Evolutionary conservation across 2,113 vertebrate genomes (phyloP), one percentile per base, ranked within the genome.

Genomic region (Mystacornis crossleyi): DNA sequence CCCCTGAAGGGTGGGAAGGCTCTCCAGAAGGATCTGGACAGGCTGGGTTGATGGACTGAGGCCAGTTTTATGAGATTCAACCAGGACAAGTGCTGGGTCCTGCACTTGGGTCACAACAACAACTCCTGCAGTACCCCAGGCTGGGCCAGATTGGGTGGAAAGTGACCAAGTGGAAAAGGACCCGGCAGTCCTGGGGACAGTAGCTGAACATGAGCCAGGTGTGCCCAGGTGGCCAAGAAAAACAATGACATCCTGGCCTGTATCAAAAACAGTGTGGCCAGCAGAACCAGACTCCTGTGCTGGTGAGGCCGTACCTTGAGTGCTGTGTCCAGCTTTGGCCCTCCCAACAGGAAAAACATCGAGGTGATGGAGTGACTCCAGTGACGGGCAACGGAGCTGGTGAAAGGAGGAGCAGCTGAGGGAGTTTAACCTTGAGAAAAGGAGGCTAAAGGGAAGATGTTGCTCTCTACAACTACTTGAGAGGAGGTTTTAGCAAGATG

Each of bases 181-280:
- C 12, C 43, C 38, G 60, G 18, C 7, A 2, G 4, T 24, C 6
- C 26, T 16, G 23, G 21, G 2, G 38, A 45, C 26, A 51, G 26
- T 1, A 0, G 18, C 2, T 65, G 43, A 33, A 58, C 5, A 2
- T 11, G 15, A 11, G 2, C 18, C 28, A 33, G 43, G 1, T 28
- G 21, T 81, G 31, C 3, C 36, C 67, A 73, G 51, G 18, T 66
- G 43, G 28, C 0, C 33, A 51, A 45, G 51, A 43, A 31, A 0
- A 1, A 3, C 42, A 15, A 0, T 3, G 57, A 18, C 29, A 50
- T 33, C 14, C 6, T 51, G 15, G 51, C 2, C 36, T 73, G 14
- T 24, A 14, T 11, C 15, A 73, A 50, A 42, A 51, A 2, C 8
- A 9, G 12, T 28, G 33, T 51, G 31, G 23, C 23, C 51, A 73